Evolutionary conservation across 2,888 invertebrate genomes (phyloP).

Genomic region (Leptogaster cylindrica): DNA sequence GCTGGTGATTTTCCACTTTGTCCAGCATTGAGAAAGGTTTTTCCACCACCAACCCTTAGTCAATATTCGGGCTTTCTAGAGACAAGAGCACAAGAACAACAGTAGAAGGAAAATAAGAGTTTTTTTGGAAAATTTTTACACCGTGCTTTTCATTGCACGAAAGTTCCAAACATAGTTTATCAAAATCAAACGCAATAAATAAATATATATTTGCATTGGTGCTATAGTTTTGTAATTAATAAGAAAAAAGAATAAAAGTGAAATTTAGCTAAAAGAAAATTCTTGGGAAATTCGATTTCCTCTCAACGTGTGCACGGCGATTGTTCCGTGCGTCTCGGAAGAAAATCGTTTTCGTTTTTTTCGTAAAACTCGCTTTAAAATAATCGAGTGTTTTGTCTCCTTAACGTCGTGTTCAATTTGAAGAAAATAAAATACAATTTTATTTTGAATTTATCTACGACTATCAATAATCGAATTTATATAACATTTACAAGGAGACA

Average conservation of each 20-base stretch:
- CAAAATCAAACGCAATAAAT: neutral
- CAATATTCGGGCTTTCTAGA: conserved; percentile 24
- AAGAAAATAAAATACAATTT: conserved; percentile 17
- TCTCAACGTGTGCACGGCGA: conserved; percentile 18
- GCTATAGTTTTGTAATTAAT: conserved; percentile 37
- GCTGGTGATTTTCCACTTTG: conserved; percentile 39
- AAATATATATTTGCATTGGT: conserved; percentile 31
- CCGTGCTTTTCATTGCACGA: conserved; percentile 17
- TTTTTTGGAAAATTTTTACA: conserved; percentile 9
- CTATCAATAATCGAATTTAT: conserved; percentile 37
- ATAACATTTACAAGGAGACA: conserved; percentile 33
- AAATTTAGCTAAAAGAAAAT: conserved; percentile 12
- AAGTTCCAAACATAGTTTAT: neutral
- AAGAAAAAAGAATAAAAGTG: conserved; percentile 14
- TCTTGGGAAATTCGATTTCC: conserved; percentile 15
- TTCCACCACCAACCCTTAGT: conserved; percentile 8
- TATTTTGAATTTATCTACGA: conserved; percentile 19
- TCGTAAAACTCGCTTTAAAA: conserved; percentile 12
- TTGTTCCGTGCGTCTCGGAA: conserved; percentile 29
- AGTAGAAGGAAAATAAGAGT: conserved; percentile 1
- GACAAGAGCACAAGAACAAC: conserved; percentile 30
- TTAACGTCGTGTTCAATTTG: neutral
- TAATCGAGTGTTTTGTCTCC: conserved; percentile 6
- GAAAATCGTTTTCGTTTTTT: conserved; percentile 27
- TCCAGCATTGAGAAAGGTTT: conserved; percentile 31